phyloP scores from a whole-genome alignment of 2,113 vertebrate genomes.

The Nothobranchius furzeri region DNA sequence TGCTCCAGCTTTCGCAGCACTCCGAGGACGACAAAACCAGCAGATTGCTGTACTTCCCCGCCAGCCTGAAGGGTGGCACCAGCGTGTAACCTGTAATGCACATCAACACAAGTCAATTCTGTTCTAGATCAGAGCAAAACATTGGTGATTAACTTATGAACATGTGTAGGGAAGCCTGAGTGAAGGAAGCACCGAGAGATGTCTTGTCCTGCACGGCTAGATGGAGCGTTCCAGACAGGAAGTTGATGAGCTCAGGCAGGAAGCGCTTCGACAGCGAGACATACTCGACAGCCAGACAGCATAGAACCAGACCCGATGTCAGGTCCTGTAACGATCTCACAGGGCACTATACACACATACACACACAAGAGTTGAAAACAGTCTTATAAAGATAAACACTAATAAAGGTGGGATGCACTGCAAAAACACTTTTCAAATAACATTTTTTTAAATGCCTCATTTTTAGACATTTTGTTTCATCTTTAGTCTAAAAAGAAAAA shows the following conservation, averaged over 20 bases:
- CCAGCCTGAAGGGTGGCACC: constrained; percentile 84
- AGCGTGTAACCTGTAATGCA: constrained; percentile 79
- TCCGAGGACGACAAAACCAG: constrained; percentile 77
- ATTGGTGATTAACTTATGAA: not conserved
- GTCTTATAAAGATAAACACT: too few relatives aligned
- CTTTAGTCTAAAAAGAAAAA: too few relatives aligned
- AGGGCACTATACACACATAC: constrained; percentile 80
- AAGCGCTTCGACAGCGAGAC: constrained; percentile 88
- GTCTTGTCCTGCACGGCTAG: constrained; percentile 80
- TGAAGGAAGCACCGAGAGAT: constrained; percentile 71
- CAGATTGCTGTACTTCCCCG: constrained; percentile 81
- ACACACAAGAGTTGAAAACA: not conserved
- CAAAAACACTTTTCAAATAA: too few relatives aligned
- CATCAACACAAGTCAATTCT: not conserved
- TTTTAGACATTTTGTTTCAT: too few relatives aligned
- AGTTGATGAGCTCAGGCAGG: constrained; percentile 90
- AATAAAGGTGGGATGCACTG: too few relatives aligned
- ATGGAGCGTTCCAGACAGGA: constrained; percentile 87
- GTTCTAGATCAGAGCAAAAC: not conserved
- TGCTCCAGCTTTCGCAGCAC: constrained; percentile 82
- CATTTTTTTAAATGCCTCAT: too few relatives aligned
- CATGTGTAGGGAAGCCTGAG: not conserved
- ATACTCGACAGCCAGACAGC: constrained; percentile 88
- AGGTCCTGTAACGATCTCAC: constrained; percentile 83
- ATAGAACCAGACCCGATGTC: constrained; percentile 84